Percentiles rank a stretch among this genome's conserved stretches.
Evolutionary conservation across 2,113 vertebrate genomes (phyloP).

Genomic region (Amblyornis subalaris): DNA sequence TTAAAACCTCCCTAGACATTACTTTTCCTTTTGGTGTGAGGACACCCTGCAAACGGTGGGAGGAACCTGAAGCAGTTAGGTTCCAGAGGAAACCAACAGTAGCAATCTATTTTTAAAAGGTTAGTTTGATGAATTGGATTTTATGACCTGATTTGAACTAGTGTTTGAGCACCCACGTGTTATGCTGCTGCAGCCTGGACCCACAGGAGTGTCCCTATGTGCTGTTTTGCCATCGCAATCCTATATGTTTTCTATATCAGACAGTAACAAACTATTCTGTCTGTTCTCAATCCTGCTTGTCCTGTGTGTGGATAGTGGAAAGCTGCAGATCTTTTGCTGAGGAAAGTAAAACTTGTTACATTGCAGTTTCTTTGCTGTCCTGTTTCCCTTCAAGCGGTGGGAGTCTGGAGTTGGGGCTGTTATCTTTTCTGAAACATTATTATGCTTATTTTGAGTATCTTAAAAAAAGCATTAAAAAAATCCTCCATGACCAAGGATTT

Average conservation of each 20-base stretch:
- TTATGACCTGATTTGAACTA: slow-evolving; percentile 52
- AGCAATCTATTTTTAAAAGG: slow-evolving; percentile 52
- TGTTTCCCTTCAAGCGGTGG: background rate
- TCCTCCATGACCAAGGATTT: background rate
- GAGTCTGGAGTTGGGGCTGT: background rate
- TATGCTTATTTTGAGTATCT: background rate
- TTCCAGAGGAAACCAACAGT: slow-evolving; percentile 20
- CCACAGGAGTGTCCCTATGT: background rate
- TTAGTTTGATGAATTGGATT: slow-evolving; percentile 54
- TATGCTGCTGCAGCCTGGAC: background rate
- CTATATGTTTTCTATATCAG: background rate
- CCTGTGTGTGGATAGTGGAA: background rate
- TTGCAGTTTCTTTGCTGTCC: background rate
- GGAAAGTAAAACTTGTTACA: background rate
- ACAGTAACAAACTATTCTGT: background rate
- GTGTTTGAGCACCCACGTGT: background rate
- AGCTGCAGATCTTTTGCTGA: background rate
- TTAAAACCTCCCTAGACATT: slow-evolving; percentile 11
- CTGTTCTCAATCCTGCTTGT: background rate
- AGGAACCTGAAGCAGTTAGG: slow-evolving; percentile 15
- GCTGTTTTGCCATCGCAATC: background rate
- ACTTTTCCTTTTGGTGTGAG: background rate
- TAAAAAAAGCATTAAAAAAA: background rate
- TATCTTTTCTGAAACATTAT: background rate
- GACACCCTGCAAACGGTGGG: background rate